phyloP scores from a whole-genome alignment of 2,888 invertebrate genomes.

The Drosophila crucigera region DNA sequence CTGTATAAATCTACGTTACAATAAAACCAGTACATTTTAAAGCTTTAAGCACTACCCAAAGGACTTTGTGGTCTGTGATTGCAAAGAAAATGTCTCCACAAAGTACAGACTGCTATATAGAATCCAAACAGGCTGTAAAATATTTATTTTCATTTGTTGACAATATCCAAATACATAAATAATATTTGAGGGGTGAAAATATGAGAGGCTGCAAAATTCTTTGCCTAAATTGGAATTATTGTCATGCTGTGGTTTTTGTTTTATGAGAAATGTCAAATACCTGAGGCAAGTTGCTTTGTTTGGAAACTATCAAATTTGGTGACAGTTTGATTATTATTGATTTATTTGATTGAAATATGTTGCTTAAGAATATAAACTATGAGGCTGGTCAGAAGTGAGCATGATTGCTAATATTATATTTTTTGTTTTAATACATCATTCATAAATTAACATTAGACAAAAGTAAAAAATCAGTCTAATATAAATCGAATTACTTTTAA shows the following conservation, averaged over 20 bases:
- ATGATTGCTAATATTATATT: neutral
- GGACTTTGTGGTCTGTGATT: neutral
- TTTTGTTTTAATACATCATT: neutral
- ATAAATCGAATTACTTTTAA: neutral
- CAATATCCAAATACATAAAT: neutral
- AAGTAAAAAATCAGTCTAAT: neutral
- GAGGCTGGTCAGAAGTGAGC: neutral
- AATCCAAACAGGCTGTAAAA: neutral
- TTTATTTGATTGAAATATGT: neutral
- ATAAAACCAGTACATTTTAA: slow-evolving; percentile 12
- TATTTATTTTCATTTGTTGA: neutral
- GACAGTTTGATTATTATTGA: neutral
- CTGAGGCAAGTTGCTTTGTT: neutral
- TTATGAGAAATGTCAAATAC: neutral
- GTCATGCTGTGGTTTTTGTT: neutral
- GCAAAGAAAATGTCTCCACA: neutral
- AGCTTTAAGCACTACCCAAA: neutral
- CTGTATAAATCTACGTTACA: slow-evolving; percentile 39
- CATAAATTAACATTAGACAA: neutral
- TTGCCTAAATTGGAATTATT: neutral
- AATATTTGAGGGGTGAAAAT: neutral
- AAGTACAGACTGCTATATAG: neutral
- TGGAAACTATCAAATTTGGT: neutral
- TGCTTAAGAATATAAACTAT: too few relatives aligned
- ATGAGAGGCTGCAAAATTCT: neutral